Conservation (phyloP, 2,888 invertebrate genomes). For the Gryllus longicercus region DNA sequence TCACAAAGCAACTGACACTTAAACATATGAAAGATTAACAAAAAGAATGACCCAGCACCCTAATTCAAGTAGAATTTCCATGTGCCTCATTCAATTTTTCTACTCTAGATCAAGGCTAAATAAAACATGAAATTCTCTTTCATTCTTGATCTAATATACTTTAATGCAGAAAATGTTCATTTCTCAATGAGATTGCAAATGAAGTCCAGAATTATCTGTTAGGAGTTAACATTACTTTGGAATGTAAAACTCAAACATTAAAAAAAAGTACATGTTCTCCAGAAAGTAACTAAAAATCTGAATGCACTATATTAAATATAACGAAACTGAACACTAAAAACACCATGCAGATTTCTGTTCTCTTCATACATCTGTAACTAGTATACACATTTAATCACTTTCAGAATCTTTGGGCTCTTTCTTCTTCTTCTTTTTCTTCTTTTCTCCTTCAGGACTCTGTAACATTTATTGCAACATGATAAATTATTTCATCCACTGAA, state of each 20-base stretch:
- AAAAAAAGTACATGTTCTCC: neutral
- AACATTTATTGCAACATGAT: neutral
- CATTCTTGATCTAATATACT: too few relatives aligned
- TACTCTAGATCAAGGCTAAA: too few relatives aligned
- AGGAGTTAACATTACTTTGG: neutral
- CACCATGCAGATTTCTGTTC: neutral
- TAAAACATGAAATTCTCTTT: too few relatives aligned
- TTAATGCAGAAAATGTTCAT: too few relatives aligned
- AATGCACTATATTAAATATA: neutral
- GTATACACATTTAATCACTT: neutral
- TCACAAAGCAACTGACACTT: too few relatives aligned
- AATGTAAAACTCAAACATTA: conserved; percentile 8
- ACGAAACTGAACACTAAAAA: neutral
- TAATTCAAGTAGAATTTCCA: too few relatives aligned
- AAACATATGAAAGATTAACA: too few relatives aligned
- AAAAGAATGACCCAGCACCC: too few relatives aligned
- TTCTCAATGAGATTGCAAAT: too few relatives aligned
- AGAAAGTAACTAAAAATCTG: neutral
- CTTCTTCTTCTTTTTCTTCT: neutral
- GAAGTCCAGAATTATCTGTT: too few relatives aligned
- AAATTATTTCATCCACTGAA: neutral
- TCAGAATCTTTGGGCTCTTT: neutral
- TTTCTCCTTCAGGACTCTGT: neutral
- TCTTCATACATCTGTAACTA: neutral
- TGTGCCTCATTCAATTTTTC: too few relatives aligned